These are phyloP conservation scores for Mactra quadrangularis DNA, from an alignment of 1,140 invertebrate species.

Conservation along the genomic window DNA sequence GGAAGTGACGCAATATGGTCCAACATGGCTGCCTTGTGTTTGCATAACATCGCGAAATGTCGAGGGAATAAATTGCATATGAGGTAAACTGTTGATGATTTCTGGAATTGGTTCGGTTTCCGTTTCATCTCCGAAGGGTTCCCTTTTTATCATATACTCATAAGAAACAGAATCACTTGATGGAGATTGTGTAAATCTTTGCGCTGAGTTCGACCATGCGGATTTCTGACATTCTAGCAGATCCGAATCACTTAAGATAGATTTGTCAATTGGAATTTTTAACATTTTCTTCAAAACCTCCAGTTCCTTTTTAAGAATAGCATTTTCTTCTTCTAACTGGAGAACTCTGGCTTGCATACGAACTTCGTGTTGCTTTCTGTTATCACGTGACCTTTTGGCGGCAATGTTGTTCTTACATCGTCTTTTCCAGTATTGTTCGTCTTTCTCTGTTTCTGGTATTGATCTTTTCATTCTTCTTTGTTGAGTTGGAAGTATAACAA, in stretches of 20 bases:
- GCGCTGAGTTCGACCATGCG: neutral
- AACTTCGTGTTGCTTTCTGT: conserved; percentile 40
- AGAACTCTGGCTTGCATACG: conserved; percentile 6
- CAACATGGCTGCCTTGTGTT: neutral
- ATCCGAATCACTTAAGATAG: conserved; percentile 19
- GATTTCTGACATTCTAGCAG: neutral
- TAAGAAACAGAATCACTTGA: neutral
- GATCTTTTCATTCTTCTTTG: conserved; percentile 61
- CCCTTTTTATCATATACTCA: neutral
- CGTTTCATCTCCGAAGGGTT: neutral
- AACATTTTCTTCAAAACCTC: conserved; percentile 27
- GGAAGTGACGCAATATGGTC: too few relatives aligned
- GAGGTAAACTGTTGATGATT: neutral
- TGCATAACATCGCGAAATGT: neutral
- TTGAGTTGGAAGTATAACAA: neutral
- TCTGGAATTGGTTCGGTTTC: neutral
- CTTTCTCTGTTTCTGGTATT: conserved; percentile 97
- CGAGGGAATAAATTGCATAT: neutral
- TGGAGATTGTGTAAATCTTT: neutral
- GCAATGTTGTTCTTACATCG: conserved; percentile 95
- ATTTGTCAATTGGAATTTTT: conserved; percentile 29
- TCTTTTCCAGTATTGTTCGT: conserved; percentile 98
- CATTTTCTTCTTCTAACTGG: conserved; percentile 56
- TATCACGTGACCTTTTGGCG: conserved; percentile 62
- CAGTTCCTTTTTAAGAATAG: conserved; percentile 47